Conservation (phyloP, 1,140 invertebrate species). For the Harlomillsia oculata region DNA sequence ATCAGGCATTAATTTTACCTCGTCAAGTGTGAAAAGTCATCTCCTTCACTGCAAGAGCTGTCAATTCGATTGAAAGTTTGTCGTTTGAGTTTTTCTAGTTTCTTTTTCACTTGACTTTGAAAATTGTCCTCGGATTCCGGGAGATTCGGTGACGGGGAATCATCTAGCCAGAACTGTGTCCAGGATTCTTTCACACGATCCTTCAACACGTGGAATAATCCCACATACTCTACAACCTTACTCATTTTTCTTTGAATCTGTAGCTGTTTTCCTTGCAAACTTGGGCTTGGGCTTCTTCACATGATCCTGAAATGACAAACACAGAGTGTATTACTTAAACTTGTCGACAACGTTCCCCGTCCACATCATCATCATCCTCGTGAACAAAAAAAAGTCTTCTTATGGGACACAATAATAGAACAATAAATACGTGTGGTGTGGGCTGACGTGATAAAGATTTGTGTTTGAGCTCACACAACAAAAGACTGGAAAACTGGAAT, state of each 20-base stretch:
- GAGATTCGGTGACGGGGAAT: not conserved
- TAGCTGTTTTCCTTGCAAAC: not conserved
- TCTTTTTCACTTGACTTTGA: conserved; percentile 24
- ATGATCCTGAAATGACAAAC: too few species aligned
- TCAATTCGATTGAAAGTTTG: conserved; percentile 22
- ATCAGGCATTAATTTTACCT: conserved; percentile 22
- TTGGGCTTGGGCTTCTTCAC: too few species aligned
- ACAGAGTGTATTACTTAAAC: too few species aligned
- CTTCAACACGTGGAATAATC: conserved; percentile 22
- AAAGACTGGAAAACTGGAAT: too few species aligned
- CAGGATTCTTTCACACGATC: conserved; percentile 27
- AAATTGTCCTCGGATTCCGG: conserved; percentile 13
- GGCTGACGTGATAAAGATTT: too few species aligned
- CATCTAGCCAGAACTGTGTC: conserved; percentile 15
- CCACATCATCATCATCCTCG: too few species aligned
- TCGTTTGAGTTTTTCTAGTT: conserved; percentile 23
- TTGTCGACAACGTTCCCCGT: too few species aligned
- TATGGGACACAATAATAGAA: too few species aligned
- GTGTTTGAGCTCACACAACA: too few species aligned
- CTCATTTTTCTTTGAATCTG: conserved; percentile 2
- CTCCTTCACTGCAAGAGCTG: conserved; percentile 7
- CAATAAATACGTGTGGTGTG: too few species aligned
- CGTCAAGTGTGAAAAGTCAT: conserved; percentile 30
- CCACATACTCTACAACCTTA: conserved; percentile 29
- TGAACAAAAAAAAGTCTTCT: too few species aligned